Conservation (phyloP, 2,113 vertebrate genomes). For the Gasterosteus nipponicus region DNA sequence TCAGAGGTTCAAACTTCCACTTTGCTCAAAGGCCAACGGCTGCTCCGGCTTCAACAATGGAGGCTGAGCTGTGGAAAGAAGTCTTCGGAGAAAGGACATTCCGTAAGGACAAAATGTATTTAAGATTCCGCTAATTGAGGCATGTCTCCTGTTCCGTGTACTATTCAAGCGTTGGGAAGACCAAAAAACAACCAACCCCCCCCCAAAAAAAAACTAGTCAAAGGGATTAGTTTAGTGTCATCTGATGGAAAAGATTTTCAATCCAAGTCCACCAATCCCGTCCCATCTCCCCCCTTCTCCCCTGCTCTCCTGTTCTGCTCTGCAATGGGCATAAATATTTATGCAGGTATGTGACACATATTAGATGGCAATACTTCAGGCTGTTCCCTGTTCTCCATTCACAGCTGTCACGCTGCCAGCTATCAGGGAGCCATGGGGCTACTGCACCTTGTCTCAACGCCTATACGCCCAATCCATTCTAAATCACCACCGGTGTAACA, state of each 20-base stretch:
- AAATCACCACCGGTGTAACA: slow-evolving; percentile 82
- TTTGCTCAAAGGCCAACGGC: slow-evolving; percentile 29
- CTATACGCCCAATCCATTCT: slow-evolving; percentile 81
- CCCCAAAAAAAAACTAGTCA: neutral
- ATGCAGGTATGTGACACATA: slow-evolving; percentile 83
- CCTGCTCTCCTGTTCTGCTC: slow-evolving; percentile 54
- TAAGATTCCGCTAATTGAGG: slow-evolving; percentile 14
- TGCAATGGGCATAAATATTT: slow-evolving; percentile 82
- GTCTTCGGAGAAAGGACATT: slow-evolving; percentile 21
- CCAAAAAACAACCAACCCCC: neutral
- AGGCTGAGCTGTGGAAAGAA: slow-evolving; percentile 15
- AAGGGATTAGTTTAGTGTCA: slow-evolving; percentile 38
- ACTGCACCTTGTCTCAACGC: slow-evolving; percentile 82
- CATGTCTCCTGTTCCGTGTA: neutral
- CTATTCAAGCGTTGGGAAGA: slow-evolving; percentile 18
- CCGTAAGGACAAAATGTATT: slow-evolving; percentile 9
- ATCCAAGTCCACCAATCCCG: slow-evolving; percentile 58
- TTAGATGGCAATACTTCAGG: slow-evolving; percentile 82
- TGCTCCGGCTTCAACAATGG: slow-evolving; percentile 31
- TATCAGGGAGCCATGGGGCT: slow-evolving; percentile 81
- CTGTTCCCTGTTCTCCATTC: slow-evolving; percentile 81
- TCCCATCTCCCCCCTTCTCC: slow-evolving; percentile 39
- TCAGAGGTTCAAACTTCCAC: slow-evolving; percentile 30
- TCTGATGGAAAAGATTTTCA: slow-evolving; percentile 74
- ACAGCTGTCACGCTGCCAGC: slow-evolving; percentile 81